These are phyloP conservation scores for Charadrius vociferus DNA, from an alignment of 2,113 vertebrate species.

Conservation along the genomic window DNA sequence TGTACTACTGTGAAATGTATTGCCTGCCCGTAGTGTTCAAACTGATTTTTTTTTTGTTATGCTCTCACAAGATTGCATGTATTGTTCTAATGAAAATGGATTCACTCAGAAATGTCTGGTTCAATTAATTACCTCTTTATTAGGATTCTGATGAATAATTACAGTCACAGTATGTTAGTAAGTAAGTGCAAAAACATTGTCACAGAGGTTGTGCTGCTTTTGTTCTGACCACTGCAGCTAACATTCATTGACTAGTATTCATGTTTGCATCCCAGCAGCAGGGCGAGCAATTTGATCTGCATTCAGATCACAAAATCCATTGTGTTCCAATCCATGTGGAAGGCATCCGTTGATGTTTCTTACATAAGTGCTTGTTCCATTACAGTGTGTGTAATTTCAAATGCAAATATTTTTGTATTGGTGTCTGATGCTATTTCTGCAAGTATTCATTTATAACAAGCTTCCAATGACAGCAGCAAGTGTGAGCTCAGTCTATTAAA, in stretches of 20 bases:
- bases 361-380: background rate
- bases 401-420: background rate
- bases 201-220: background rate
- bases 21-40: background rate
- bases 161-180: background rate
- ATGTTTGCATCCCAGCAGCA: background rate
- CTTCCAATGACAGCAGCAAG: background rate
- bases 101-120: background rate
- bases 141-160: background rate
- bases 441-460: background rate
- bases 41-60: background rate
- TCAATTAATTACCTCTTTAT: background rate
- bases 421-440: background rate
- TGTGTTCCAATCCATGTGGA: background rate
- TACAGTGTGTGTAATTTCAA: background rate
- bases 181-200: background rate
- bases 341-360: background rate
- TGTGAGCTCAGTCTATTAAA: background rate
- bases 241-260: background rate
- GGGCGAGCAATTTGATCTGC: background rate
- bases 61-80: background rate
- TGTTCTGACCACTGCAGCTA: background rate
- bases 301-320: background rate
- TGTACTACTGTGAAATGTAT: background rate
- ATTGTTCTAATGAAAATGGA: background rate